Percentiles rank a stretch among this genome's conserved stretches.
Evolutionary conservation across 37 sponge, comb jelly and placozoan genomes (phyloP).

Genomic region (Haliclona indistincta): DNA sequence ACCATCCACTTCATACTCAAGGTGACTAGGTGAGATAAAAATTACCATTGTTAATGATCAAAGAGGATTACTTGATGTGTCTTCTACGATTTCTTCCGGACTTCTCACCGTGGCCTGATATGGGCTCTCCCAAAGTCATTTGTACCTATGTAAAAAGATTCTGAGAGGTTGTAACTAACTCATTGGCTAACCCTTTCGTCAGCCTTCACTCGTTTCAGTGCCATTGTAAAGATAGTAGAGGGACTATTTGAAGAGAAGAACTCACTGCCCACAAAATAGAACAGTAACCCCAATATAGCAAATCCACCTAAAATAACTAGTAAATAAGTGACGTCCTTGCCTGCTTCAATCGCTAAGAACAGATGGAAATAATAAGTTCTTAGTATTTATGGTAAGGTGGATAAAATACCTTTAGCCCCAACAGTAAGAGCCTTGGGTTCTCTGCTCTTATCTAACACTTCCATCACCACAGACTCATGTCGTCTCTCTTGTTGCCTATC

Average conservation of each 20-base stretch:
- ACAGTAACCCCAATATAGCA: conserved; percentile 62
- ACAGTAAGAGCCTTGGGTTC: conserved; percentile 62
- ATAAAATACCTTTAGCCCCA: conserved; percentile 51
- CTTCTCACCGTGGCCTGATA: conserved; percentile 71
- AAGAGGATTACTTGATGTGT: conserved; percentile 41
- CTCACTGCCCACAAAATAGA: conserved; percentile 73
- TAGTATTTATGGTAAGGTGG: neutral
- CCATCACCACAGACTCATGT: conserved; percentile 55
- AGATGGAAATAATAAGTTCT: neutral
- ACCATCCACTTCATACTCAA: conserved; percentile 75
- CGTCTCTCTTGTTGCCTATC: neutral
- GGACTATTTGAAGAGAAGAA: conserved; percentile 68
- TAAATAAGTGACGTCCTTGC: conserved; percentile 68
- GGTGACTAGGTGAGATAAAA: conserved; percentile 33
- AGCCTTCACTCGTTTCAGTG: conserved; percentile 63
- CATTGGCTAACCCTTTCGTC: conserved; percentile 45
- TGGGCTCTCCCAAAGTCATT: conserved; percentile 64
- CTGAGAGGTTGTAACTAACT: neutral
- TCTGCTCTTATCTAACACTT: conserved; percentile 23
- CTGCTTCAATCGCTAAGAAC: conserved; percentile 76
- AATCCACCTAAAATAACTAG: conserved; percentile 65
- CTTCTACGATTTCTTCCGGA: conserved; percentile 76
- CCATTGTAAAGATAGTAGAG: conserved; percentile 52
- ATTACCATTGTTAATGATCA: neutral
- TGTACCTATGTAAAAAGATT: conserved; percentile 33